phyloP scores from a whole-genome alignment of 2,797 vertebrate genomes.

The Lateolabrax maculatus region DNA sequence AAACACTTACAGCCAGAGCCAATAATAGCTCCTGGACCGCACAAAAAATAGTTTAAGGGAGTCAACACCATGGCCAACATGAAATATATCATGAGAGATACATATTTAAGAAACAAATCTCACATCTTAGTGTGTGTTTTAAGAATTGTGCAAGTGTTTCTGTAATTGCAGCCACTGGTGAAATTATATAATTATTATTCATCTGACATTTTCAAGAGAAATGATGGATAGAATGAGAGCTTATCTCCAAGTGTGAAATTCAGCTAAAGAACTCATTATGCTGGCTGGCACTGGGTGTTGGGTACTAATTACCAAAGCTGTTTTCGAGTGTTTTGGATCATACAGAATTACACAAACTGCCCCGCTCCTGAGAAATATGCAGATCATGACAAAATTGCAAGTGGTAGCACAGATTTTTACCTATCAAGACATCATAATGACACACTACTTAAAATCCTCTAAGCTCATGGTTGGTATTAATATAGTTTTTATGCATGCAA shows the following conservation, averaged over 20 bases:
- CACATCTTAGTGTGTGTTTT: slow-evolving; percentile 6
- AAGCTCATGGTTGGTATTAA: neutral
- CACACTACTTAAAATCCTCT: neutral
- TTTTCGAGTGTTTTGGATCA: slow-evolving; percentile 44
- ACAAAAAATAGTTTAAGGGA: slow-evolving; percentile 70
- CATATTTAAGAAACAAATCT: slow-evolving; percentile 31
- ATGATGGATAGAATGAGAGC: slow-evolving; percentile 57
- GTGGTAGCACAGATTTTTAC: slow-evolving; percentile 9
- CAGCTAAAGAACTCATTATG: slow-evolving; percentile 58
- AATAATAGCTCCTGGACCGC: slow-evolving; percentile 74
- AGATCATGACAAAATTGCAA: slow-evolving; percentile 14
- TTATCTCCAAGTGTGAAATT: slow-evolving; percentile 69
- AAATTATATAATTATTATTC: slow-evolving; percentile 66
- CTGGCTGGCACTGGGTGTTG: slow-evolving; percentile 27
- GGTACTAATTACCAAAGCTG: slow-evolving; percentile 44
- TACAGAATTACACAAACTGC: slow-evolving; percentile 37
- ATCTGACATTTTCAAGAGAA: slow-evolving; percentile 60
- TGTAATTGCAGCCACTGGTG: slow-evolving; percentile 32
- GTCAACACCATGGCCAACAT: slow-evolving; percentile 59
- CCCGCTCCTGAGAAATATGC: slow-evolving; percentile 20
- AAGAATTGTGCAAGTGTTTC: slow-evolving; percentile 30
- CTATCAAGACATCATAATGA: neutral
- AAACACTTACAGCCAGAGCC: slow-evolving; percentile 77
- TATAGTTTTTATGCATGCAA: neutral
- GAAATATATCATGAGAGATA: slow-evolving; percentile 36